These are phyloP conservation scores for Oscarella lobularis DNA, from an alignment of 37 sponge, comb jelly and placozoan genomes.

Conservation along the genomic window DNA sequence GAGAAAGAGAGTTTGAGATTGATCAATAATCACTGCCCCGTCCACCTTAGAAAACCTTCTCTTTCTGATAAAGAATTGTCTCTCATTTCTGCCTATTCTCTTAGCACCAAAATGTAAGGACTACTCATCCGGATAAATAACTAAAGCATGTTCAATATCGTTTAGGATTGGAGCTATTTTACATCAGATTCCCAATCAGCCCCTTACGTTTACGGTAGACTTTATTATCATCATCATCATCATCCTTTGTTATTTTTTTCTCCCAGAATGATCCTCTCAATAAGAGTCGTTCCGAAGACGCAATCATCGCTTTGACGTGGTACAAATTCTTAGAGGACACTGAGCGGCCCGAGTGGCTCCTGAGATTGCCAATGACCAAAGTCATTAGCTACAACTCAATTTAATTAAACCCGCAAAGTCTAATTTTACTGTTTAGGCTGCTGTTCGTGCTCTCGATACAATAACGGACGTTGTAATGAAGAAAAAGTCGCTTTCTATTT, in stretches of 20 bases:
- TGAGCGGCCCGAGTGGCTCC: slow-evolving; percentile 61
- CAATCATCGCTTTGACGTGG: slow-evolving; percentile 84
- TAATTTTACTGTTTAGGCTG: not conserved
- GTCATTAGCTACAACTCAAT: slow-evolving; percentile 10
- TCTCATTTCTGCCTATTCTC: too few relatives aligned
- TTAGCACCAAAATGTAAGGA: too few relatives aligned
- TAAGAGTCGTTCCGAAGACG: slow-evolving; percentile 67
- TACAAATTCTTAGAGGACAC: slow-evolving; percentile 51
- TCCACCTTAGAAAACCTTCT: too few relatives aligned
- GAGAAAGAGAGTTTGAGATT: too few relatives aligned
- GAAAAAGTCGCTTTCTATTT: too few relatives aligned
- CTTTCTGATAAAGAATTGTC: too few relatives aligned
- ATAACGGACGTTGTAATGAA: not conserved
- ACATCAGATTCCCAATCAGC: slow-evolving; percentile 82
- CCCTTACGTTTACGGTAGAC: slow-evolving; percentile 54
- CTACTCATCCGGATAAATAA: too few relatives aligned
- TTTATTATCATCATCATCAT: too few relatives aligned
- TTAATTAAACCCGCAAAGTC: too few relatives aligned
- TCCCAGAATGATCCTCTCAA: slow-evolving; percentile 51
- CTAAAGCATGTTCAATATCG: too few relatives aligned
- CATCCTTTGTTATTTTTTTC: too few relatives aligned
- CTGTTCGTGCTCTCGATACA: not conserved
- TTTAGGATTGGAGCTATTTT: slow-evolving; percentile 41
- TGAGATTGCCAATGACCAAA: slow-evolving; percentile 89
- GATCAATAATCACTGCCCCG: too few relatives aligned